Conservation (phyloP, 1,140 invertebrate genomes). For the Tetragonula clypearis region DNA sequence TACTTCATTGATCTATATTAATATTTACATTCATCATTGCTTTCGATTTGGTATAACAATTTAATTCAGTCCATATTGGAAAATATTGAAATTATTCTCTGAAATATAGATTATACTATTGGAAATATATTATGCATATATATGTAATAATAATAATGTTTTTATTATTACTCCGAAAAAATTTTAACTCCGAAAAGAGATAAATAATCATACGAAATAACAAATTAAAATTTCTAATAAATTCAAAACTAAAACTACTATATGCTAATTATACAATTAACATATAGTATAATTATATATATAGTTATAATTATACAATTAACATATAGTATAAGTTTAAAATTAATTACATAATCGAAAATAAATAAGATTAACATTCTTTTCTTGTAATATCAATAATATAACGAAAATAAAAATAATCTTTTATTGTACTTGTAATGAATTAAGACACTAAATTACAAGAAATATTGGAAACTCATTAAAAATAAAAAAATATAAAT, state of each 20-base stretch:
- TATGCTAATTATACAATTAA: not conserved
- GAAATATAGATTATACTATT: not conserved
- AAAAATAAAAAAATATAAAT: not conserved
- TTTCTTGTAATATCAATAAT: not conserved
- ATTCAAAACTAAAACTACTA: not conserved
- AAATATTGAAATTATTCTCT: not conserved
- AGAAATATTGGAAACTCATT: not conserved
- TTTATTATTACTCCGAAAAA: not conserved
- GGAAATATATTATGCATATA: not conserved
- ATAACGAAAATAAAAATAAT: slow-evolving; percentile 8
- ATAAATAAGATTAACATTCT: not conserved
- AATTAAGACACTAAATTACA: not conserved
- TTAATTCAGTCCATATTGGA: too few relatives aligned
- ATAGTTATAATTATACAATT: not conserved
- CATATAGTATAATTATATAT: not conserved
- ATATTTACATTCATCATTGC: slow-evolving; percentile 5
- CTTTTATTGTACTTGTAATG: not conserved
- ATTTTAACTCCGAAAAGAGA: not conserved
- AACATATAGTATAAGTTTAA: not conserved
- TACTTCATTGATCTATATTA: not conserved
- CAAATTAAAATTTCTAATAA: not conserved
- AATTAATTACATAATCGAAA: not conserved
- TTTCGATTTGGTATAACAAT: not conserved
- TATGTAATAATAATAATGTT: too few relatives aligned
- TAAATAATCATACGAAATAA: not conserved